A percentile compares a stretch with the other conserved stretches of the same genome.
These are phyloP conservation scores for Lateolabrax maculatus DNA, from an alignment of 2,797 vertebrate species.

Conservation along the genomic window DNA sequence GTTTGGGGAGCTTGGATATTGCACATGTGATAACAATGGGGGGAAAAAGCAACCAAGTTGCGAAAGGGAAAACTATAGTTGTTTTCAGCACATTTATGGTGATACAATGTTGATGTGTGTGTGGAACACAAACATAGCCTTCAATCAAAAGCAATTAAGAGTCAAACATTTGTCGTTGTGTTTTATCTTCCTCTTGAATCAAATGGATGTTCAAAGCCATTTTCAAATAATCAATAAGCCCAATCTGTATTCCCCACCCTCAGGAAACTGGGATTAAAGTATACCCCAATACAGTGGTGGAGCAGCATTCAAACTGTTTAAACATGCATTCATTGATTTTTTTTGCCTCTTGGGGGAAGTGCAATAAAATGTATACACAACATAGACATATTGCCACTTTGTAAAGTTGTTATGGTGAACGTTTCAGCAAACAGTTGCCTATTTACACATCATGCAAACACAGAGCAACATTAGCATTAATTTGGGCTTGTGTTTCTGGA, in stretches of 20 bases:
- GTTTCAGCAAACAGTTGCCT: neutral
- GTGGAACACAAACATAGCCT: neutral
- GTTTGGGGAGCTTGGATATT: conserved; percentile 19
- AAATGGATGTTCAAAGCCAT: neutral
- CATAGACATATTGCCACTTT: neutral
- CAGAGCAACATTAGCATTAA: neutral
- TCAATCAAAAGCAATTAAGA: neutral
- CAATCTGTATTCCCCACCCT: neutral
- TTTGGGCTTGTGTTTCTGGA: neutral
- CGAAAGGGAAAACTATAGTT: neutral
- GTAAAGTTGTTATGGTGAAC: too few relatives aligned
- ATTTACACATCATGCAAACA: neutral
- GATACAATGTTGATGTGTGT: neutral
- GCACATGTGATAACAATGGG: conserved; percentile 2
- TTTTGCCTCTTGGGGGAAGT: neutral
- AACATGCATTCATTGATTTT: neutral
- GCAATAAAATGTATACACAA: neutral
- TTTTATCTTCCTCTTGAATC: neutral
- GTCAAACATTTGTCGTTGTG: neutral
- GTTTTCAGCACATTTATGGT: neutral
- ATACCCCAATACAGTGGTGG: neutral
- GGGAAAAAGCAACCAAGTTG: conserved; percentile 8
- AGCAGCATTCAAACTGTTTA: neutral
- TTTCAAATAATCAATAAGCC: conserved; percentile 4
- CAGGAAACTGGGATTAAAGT: neutral